Conservation (phyloP, 1,140 invertebrate species). For the Helicoverpa armigera region DNA sequence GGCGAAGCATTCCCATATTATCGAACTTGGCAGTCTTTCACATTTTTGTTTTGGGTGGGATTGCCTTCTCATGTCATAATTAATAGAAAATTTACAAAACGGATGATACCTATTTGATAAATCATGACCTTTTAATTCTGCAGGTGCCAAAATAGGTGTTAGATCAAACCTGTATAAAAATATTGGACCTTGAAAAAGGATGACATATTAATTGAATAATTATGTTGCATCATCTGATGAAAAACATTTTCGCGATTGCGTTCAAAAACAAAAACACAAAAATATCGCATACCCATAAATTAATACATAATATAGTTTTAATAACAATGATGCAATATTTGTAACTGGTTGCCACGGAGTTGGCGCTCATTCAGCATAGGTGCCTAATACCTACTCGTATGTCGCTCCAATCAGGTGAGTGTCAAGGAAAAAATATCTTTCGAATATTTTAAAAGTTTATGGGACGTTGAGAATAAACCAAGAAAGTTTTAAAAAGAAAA, state of each 20-base stretch:
- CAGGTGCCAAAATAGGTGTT: not conserved
- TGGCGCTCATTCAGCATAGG: not conserved
- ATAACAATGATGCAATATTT: slow-evolving; percentile 39
- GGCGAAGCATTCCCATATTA: too few relatives aligned
- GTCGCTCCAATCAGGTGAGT: not conserved
- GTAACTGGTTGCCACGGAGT: not conserved
- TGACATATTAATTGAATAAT: not conserved
- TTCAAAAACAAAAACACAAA: slow-evolving; percentile 15
- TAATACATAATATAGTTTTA: not conserved
- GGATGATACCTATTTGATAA: not conserved
- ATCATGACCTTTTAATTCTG: not conserved
- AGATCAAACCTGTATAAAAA: not conserved
- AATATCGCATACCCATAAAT: not conserved
- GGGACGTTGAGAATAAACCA: too few relatives aligned
- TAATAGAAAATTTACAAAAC: not conserved
- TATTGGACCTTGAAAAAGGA: not conserved
- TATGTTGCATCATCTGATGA: slow-evolving; percentile 39
- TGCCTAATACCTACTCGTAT: too few relatives aligned
- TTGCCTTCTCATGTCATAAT: too few relatives aligned
- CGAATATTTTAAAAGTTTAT: too few relatives aligned
- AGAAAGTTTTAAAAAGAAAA: not conserved
- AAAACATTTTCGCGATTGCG: slow-evolving; percentile 53
- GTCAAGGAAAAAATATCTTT: not conserved
- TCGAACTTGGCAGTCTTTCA: too few relatives aligned
- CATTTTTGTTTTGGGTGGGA: too few relatives aligned